Base-by-base conservation (phyloP, 2,888 invertebrate genomes). In the Hyppa rectilinea region DNA sequence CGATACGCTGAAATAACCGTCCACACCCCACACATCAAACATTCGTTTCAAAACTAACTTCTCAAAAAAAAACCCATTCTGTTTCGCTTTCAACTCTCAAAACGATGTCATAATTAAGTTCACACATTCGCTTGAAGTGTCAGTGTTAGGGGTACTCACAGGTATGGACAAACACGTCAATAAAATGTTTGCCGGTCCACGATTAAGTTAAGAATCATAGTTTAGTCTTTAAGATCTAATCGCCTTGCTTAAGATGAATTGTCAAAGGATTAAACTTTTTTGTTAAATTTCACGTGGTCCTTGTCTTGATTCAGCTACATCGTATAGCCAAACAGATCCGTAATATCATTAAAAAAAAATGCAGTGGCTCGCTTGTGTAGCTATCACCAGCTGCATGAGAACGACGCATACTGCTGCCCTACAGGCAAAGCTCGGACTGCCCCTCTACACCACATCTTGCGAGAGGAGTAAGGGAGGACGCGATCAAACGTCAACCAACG, bases 71-170 rank as follows among this genome's bases (percentile, higher is more conserved):
- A 66, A 49, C 26, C 12, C 26, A 65, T 26, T n/a, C 29, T 50
- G 34, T 43, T 58, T 70, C 53, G 47, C n/a, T 63, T 43, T 38
- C 50, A 38, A 60, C 72, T 56, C 34, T 56, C 36, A 45, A 63
- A 64, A 47, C 65, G 38, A 23, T 56, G n/a, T 67, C 52, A 76
- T 55, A 63, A 69, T 69, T 63, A 69, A 31, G 38, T 56, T 23
- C 52, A 74, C 75, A 76, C 70, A 75, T 56, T 75, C 20, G 34
- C 70, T 67, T 58, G 50, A 56, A 75, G 45, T 50, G 26, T 63
- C 43, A 29, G 38, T 47, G 61, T 52, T 29, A 29, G 36, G 34
- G 36, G 26, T 60, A 62, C 63, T 45, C 45, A 60, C 63, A 76
- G 70, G 63, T 70, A 40, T 12, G 20, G 17, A 55, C 50, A 26